These are phyloP conservation scores for Aegotheles bennettii DNA, from an alignment of 2,113 vertebrate genomes.

Conservation along the genomic window DNA sequence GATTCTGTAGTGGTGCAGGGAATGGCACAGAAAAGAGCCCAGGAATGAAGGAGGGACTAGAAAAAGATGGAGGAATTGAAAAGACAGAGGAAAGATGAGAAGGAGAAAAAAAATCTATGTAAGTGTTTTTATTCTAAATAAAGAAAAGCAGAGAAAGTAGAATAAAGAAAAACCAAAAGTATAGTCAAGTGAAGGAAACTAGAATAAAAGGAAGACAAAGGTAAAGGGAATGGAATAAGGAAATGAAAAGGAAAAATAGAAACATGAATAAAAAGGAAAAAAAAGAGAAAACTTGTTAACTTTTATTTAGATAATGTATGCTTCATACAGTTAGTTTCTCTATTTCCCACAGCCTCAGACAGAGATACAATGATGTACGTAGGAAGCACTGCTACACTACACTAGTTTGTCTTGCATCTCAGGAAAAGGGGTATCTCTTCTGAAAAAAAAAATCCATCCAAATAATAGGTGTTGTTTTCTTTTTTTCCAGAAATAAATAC, in stretches of 20 bases:
- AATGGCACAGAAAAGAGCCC: background rate
- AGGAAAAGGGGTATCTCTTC: background rate
- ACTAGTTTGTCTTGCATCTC: background rate
- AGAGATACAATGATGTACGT: background rate
- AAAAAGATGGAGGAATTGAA: background rate
- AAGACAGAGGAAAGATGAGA: background rate
- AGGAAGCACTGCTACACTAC: background rate
- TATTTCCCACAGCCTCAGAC: background rate
- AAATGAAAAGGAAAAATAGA: background rate
- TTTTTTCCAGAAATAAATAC: background rate
- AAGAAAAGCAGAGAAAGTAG: background rate
- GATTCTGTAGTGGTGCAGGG: background rate
- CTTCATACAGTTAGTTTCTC: background rate
- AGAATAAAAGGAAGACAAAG: background rate
- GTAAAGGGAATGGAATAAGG: background rate
- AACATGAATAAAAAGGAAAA: background rate
- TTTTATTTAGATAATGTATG: background rate
- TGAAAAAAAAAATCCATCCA: background rate
- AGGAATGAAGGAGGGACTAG: background rate
- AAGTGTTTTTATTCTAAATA: background rate
- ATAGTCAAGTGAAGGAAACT: background rate
- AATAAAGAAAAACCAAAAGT: background rate
- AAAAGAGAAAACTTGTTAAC: background rate
- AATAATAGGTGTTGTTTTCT: background rate
- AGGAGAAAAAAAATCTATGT: background rate